A percentile compares a stretch with the other conserved stretches of the same genome.
Evolutionary conservation across 2,113 vertebrate genomes (phyloP).

Genomic region (Thryonomys swinderianus): DNA sequence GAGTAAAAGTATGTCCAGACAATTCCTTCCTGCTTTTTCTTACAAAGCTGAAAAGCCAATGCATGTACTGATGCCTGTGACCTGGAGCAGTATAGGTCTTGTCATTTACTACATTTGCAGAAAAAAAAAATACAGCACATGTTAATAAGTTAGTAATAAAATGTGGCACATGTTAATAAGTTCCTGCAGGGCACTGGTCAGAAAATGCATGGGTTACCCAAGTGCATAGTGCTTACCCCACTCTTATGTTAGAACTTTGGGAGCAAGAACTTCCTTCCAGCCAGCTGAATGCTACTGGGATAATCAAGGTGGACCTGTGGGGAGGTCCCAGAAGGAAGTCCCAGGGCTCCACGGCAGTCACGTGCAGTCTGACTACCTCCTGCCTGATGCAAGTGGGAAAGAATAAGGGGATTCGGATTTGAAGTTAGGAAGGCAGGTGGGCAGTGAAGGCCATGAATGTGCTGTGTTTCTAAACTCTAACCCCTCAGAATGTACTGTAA

Average conservation of each 20-base stretch:
- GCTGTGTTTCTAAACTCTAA: background rate
- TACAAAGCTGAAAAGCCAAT: background rate
- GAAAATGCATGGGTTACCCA: background rate
- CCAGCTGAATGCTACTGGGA: background rate
- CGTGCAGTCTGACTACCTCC: no score
- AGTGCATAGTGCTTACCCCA: background rate
- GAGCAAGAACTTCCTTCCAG: background rate
- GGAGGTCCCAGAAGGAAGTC: background rate
- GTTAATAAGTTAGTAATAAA: background rate
- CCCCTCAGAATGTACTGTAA: background rate
- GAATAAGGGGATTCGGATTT: background rate
- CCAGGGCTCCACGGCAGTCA: background rate
- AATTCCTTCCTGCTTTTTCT: background rate
- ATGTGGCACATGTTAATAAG: background rate
- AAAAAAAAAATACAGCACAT: background rate
- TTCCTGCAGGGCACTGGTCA: background rate
- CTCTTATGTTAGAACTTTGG: accelerated
- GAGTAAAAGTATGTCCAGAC: background rate
- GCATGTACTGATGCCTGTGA: background rate
- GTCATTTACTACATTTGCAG: background rate
- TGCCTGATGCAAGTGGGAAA: background rate
- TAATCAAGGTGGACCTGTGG: background rate
- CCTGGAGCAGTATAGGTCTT: background rate
- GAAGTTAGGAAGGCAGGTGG: background rate
- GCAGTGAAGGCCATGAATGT: background rate